These are phyloP conservation scores for Toxotes jaculatrix DNA, from an alignment of 2,113 vertebrate species.

Conservation along the genomic window DNA sequence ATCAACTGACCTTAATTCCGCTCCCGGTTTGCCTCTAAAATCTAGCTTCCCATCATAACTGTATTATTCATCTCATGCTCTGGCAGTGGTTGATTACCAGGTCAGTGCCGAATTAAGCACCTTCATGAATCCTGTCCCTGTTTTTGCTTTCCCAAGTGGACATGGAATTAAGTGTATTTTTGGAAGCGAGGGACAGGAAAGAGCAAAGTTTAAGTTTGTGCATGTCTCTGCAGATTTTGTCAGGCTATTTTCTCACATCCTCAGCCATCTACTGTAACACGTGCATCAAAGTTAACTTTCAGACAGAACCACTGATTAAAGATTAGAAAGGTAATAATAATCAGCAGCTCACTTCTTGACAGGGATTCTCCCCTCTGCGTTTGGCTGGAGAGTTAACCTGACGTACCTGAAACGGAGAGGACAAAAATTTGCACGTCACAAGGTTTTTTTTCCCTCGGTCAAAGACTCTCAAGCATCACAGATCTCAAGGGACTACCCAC, in stretches of 20 bases:
- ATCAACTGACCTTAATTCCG: slow-evolving; percentile 53
- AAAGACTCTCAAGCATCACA: background rate
- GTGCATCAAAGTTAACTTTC: slow-evolving; percentile 9
- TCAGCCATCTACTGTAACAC: slow-evolving; percentile 6
- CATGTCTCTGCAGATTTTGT: slow-evolving; percentile 58
- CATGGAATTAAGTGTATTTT: slow-evolving; percentile 77
- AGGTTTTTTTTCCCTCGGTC: background rate
- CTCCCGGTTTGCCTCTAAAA: slow-evolving; percentile 39
- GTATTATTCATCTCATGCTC: slow-evolving; percentile 61
- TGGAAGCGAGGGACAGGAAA: slow-evolving; percentile 71
- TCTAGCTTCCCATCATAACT: slow-evolving; percentile 45
- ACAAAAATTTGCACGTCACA: background rate
- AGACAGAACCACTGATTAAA: slow-evolving; percentile 2
- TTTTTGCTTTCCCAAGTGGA: slow-evolving; percentile 80
- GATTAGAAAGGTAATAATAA: background rate
- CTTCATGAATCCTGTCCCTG: slow-evolving; percentile 76
- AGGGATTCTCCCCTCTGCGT: slow-evolving; percentile 93
- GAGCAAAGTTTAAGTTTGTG: slow-evolving; percentile 73
- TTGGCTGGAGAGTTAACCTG: slow-evolving; percentile 93
- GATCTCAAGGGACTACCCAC: background rate
- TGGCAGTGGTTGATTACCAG: slow-evolving; percentile 72
- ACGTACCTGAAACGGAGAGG: slow-evolving; percentile 87
- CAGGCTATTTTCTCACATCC: slow-evolving; percentile 62
- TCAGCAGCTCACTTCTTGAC: slow-evolving; percentile 93
- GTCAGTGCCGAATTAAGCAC: slow-evolving; percentile 81